These are phyloP conservation scores for Nasonia giraulti DNA, from an alignment of 1,140 invertebrate species.

Conservation along the genomic window DNA sequence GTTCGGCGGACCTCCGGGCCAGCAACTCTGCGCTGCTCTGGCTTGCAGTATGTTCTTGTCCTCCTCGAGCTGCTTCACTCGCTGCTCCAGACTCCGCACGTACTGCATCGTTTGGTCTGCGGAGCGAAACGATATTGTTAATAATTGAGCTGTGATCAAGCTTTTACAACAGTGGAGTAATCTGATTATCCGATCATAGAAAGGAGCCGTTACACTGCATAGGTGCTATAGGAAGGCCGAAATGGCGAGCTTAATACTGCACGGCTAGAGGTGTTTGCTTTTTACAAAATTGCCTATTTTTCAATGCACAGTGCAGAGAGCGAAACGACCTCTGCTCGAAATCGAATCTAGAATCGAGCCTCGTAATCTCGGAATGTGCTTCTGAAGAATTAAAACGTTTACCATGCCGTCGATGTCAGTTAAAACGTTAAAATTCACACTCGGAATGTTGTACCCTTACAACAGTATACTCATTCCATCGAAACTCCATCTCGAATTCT, in stretches of 20 bases:
- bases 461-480: neutral
- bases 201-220: too few species aligned
- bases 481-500: neutral
- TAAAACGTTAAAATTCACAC: neutral
- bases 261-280: too few species aligned
- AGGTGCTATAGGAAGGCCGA: too few species aligned
- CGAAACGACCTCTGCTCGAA: neutral
- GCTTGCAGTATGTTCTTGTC: slow-evolving; percentile 79
- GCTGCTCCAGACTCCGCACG: slow-evolving; percentile 88
- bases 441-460: neutral
- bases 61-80: slow-evolving; percentile 89
- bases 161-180: too few species aligned
- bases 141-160: neutral
- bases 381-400: neutral
- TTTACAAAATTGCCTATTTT: too few species aligned
- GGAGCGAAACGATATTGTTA: neutral
- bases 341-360: neutral
- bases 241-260: too few species aligned
- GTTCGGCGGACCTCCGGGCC: slow-evolving; percentile 54
- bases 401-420: neutral
- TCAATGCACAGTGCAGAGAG: too few species aligned
- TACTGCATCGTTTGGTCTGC: slow-evolving; percentile 90
- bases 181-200: too few species aligned
- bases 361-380: neutral
- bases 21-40: slow-evolving; percentile 70